Conservation (phyloP, 2,888 invertebrate species). For the Nephrotoma appendiculata region DNA sequence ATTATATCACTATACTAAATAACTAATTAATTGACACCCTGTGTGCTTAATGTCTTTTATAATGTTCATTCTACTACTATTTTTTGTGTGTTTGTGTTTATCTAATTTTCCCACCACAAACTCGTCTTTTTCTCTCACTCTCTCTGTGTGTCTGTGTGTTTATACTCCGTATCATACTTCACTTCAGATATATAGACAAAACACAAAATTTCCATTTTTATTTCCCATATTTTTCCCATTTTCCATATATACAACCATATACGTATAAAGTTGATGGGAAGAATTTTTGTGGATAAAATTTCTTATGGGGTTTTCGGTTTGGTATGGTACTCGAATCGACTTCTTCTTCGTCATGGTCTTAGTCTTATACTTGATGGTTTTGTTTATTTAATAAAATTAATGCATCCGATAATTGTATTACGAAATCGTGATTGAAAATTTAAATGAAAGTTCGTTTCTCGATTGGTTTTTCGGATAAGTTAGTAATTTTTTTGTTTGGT, state of each 20-base stretch:
- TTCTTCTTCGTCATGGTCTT: background rate
- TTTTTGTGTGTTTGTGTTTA: background rate
- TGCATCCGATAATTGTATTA: background rate
- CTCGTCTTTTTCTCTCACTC: background rate
- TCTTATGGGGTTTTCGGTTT: background rate
- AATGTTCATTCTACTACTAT: background rate
- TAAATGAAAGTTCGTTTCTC: background rate
- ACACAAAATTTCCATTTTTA: background rate
- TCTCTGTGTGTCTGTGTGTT: no score
- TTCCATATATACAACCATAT: background rate
- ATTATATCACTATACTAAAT: background rate
- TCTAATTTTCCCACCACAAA: background rate
- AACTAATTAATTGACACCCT: background rate
- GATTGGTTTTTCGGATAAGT: background rate
- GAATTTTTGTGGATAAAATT: background rate
- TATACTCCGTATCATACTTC: background rate
- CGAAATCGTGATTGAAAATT: background rate
- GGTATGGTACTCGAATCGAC: background rate
- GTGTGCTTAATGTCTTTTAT: background rate
- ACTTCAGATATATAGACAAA: background rate
- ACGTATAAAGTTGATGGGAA: background rate
- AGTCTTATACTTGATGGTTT: background rate
- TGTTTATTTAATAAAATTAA: background rate
- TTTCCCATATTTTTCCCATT: background rate
- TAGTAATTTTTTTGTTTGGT: background rate